A percentile compares a stretch with the other conserved stretches of the same genome.
These are phyloP conservation scores for Halictus rubicundus DNA, from an alignment of 1,140 invertebrate genomes.

Conservation along the genomic window DNA sequence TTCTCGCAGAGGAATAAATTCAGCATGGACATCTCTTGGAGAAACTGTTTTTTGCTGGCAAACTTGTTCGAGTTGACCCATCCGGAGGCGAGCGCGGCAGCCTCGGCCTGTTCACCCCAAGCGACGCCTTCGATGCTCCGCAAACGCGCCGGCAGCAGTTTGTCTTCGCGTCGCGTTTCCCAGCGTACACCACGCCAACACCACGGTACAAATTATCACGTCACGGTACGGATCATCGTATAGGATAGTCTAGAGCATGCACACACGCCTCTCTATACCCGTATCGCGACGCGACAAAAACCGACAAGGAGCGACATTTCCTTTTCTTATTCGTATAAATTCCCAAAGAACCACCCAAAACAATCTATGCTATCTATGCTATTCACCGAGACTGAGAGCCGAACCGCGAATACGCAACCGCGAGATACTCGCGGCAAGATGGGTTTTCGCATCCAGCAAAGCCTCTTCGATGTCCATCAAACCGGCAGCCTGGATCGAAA, in stretches of 20 bases:
- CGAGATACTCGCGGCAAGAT: constrained; percentile 86
- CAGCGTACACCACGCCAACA: constrained; percentile 55
- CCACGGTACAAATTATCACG: neutral
- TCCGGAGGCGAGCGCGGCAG: constrained; percentile 83
- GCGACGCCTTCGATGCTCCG: constrained; percentile 83
- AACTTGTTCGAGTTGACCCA: constrained; percentile 88
- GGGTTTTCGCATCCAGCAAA: constrained; percentile 83
- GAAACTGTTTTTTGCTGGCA: constrained; percentile 63
- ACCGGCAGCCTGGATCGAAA: constrained; percentile 67
- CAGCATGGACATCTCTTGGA: constrained; percentile 71
- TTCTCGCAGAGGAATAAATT: constrained; percentile 59
- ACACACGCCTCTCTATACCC: neutral
- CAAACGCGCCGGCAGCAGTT: constrained; percentile 85
- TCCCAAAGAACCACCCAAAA: too few species aligned
- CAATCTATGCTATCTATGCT: neutral
- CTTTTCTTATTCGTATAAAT: too few species aligned
- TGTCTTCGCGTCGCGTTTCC: constrained; percentile 69
- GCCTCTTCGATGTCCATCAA: constrained; percentile 82
- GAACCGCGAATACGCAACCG: constrained; percentile 85
- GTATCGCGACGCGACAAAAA: too few species aligned
- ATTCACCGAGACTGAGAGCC: constrained; percentile 78
- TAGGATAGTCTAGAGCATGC: neutral
- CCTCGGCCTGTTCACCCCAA: constrained; percentile 80
- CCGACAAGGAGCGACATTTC: too few species aligned
- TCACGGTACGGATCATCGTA: neutral